Conservation (phyloP, 2,888 invertebrate species). For the Eudemis profundana region DNA sequence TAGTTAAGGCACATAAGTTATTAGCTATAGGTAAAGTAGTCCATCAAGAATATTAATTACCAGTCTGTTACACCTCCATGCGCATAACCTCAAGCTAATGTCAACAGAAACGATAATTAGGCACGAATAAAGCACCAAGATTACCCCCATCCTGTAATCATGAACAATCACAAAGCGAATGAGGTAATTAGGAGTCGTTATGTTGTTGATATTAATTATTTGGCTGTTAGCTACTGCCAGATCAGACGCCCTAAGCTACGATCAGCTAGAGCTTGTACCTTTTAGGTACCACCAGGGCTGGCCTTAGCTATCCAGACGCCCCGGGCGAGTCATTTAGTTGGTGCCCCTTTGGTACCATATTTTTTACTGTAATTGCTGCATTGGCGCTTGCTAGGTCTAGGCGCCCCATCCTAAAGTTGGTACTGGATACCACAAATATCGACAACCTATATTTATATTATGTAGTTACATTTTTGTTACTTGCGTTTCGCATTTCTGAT, state of each 20-base stretch:
- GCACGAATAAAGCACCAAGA: constrained; percentile 50
- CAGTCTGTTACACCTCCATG: constrained; percentile 20
- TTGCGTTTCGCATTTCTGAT: too few species aligned
- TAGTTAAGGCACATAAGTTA: too few species aligned
- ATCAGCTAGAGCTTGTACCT: neutral
- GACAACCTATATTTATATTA: too few species aligned
- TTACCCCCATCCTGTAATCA: constrained; percentile 55
- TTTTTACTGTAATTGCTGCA: too few species aligned
- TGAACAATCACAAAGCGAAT: constrained; percentile 33
- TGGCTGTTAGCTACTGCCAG: neutral
- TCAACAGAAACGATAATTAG: constrained; percentile 48
- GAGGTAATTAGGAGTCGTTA: constrained; percentile 31
- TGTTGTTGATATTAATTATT: constrained; percentile 37
- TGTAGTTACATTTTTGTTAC: too few species aligned
- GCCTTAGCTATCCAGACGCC: too few species aligned
- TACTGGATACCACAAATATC: too few species aligned
- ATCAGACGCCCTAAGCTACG: neutral
- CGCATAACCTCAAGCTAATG: constrained; percentile 29
- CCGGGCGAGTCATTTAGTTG: too few species aligned
- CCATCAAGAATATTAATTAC: constrained; percentile 5
- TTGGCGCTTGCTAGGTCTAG: too few species aligned
- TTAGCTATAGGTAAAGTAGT: neutral
- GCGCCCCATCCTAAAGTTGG: too few species aligned
- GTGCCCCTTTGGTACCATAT: too few species aligned
- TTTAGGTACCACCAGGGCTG: too few species aligned